Evolutionary conservation across 1,140 invertebrate genomes (phyloP).

Genomic region (Eurytemora carolleeae): DNA sequence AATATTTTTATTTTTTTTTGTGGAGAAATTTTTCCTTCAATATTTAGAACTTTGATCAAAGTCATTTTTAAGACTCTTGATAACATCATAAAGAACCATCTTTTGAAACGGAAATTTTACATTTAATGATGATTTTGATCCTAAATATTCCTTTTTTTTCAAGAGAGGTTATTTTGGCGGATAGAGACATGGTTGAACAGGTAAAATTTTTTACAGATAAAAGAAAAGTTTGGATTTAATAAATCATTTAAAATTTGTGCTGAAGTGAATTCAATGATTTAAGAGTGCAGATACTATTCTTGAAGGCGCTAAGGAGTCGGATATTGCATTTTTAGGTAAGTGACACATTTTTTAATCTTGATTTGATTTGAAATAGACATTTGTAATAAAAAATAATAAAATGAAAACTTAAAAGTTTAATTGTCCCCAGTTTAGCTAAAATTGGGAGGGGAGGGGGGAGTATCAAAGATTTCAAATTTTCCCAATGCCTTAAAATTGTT

Average conservation of each 20-base stretch:
- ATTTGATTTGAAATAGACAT: too few species aligned
- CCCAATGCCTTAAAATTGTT: slow-evolving; percentile 11
- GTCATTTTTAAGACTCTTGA: too few species aligned
- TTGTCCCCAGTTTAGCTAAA: slow-evolving; percentile 8
- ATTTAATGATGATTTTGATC: too few species aligned
- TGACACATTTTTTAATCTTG: too few species aligned
- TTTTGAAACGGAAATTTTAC: too few species aligned
- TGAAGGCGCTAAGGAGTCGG: slow-evolving; percentile 41
- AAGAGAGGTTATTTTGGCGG: slow-evolving; percentile 56
- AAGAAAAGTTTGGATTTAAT: too few species aligned
- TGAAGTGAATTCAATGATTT: too few species aligned
- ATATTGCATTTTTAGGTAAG: slow-evolving; percentile 76
- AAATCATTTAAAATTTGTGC: too few species aligned
- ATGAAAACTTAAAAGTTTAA: slow-evolving; percentile 79
- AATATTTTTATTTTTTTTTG: not conserved
- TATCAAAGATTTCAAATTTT: slow-evolving; percentile 2
- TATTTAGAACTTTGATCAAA: slow-evolving; percentile 6
- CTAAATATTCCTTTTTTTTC: slow-evolving; percentile 57
- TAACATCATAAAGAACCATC: too few species aligned
- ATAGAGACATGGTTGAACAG: slow-evolving; percentile 82
- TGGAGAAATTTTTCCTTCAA: not conserved
- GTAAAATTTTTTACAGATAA: slow-evolving; percentile 22
- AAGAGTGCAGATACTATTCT: slow-evolving; percentile 53
- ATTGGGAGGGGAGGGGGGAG: not conserved
- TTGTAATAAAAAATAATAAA: too few species aligned